These are phyloP conservation scores for Nemotelus nigrinus DNA, from an alignment of 2,888 invertebrate genomes.

Conservation along the genomic window DNA sequence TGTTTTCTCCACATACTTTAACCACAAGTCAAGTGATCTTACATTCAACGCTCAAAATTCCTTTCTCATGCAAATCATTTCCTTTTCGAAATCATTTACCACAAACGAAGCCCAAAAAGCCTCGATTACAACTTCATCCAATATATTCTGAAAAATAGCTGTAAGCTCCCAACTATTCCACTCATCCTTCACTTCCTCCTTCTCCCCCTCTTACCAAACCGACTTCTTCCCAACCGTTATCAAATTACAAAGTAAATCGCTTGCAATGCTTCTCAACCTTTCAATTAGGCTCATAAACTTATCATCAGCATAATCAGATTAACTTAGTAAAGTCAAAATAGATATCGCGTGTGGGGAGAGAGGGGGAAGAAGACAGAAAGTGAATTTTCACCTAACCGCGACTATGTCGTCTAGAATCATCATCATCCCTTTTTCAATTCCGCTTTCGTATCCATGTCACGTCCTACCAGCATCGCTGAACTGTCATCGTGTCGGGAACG, in stretches of 20 bases:
- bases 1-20: too few relatives aligned
- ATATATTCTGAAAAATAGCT: neutral
- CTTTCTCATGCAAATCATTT: neutral
- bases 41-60: neutral
- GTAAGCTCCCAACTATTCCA: neutral
- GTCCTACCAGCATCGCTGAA: too few relatives aligned
- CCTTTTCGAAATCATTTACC: neutral
- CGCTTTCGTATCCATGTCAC: neutral
- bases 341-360: neutral
- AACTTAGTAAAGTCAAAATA: conserved; percentile 37
- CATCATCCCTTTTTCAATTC: neutral
- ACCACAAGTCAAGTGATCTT: neutral
- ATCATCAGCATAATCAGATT: conserved; percentile 46
- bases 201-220: neutral
- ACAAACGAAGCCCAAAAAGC: neutral
- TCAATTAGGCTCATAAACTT: conserved; percentile 48
- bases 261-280: conserved; percentile 39
- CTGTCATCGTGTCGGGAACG: too few relatives aligned
- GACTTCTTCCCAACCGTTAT: neutral
- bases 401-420: neutral
- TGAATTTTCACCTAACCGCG: neutral
- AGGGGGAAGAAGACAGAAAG: neutral
- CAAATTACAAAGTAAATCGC: conserved; percentile 40
- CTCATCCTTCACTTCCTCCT: neutral
- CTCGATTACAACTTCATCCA: neutral